These are phyloP conservation scores for Tangara arthus DNA, from an alignment of 2,797 vertebrate species.

Conservation along the genomic window DNA sequence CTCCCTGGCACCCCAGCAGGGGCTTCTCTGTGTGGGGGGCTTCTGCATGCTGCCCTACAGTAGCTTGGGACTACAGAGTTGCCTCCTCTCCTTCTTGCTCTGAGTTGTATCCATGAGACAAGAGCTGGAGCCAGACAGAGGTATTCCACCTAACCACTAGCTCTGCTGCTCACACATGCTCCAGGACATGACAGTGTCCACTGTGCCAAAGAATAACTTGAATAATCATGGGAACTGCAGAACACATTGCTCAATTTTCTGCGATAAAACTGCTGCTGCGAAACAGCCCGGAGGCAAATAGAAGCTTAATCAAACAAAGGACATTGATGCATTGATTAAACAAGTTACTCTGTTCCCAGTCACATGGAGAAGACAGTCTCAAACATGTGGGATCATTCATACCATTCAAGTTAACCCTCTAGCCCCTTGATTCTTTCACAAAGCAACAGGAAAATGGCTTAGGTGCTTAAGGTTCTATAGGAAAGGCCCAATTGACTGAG, in stretches of 20 bases:
- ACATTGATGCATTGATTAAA: conserved; percentile 48
- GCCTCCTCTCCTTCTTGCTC: not conserved
- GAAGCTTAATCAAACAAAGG: conserved; percentile 41
- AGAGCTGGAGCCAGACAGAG: not conserved
- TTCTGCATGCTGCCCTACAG: not conserved
- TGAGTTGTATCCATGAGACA: not conserved
- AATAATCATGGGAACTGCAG: not conserved
- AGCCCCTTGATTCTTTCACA: not conserved
- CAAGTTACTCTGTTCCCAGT: conserved; percentile 14
- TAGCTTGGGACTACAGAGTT: not conserved
- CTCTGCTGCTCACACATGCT: not conserved
- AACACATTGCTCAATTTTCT: conserved; percentile 39
- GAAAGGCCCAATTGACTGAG: not conserved
- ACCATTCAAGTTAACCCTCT: not conserved
- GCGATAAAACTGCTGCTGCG: conserved; percentile 5
- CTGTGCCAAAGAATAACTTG: not conserved
- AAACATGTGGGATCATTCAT: conserved; percentile 39
- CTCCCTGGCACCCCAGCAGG: not conserved
- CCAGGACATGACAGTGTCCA: not conserved
- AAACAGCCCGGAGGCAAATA: conserved; percentile 19
- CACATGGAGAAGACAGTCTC: not conserved
- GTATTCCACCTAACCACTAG: not conserved
- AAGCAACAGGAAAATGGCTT: not conserved
- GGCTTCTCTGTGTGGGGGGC: not conserved
- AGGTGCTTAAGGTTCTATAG: not conserved